These are phyloP conservation scores for Blennius ocellaris DNA, from an alignment of 2,113 vertebrate species.

Conservation along the genomic window DNA sequence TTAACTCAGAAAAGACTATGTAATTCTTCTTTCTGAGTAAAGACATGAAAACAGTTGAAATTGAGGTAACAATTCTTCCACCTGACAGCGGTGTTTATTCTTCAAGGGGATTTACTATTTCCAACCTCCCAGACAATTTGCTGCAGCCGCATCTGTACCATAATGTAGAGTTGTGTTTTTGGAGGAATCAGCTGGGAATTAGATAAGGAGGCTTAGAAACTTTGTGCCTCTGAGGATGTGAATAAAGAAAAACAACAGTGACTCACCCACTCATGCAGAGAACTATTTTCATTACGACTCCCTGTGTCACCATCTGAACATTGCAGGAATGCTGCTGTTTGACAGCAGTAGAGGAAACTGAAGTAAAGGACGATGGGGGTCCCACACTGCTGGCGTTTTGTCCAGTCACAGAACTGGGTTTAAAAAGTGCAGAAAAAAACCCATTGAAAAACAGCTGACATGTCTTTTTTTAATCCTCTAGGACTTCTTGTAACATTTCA, in stretches of 20 bases:
- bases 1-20: slow-evolving; percentile 14
- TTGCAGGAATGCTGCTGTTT: slow-evolving; percentile 14
- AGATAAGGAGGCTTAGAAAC: slow-evolving; percentile 55
- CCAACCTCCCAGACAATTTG: slow-evolving; percentile 50
- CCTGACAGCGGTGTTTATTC: slow-evolving; percentile 64
- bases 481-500: slow-evolving; percentile 19
- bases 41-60: slow-evolving; percentile 41
- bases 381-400: slow-evolving; percentile 17
- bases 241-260: slow-evolving; percentile 56
- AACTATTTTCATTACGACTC: slow-evolving; percentile 54
- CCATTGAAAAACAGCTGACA: not conserved
- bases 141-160: slow-evolving; percentile 27
- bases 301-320: slow-evolving; percentile 43
- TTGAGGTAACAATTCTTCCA: slow-evolving; percentile 57
- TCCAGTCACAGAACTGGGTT: slow-evolving; percentile 28
- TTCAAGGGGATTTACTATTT: slow-evolving; percentile 64
- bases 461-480: slow-evolving; percentile 19
- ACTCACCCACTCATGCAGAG: slow-evolving; percentile 47
- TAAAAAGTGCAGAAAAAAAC: slow-evolving; percentile 29
- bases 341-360: slow-evolving; percentile 30
- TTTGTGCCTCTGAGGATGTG: slow-evolving; percentile 44
- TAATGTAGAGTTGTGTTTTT: slow-evolving; percentile 43
- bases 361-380: slow-evolving; percentile 34
- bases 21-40: slow-evolving; percentile 39
- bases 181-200: slow-evolving; percentile 62